Evolutionary conservation across 2,113 vertebrate species (phyloP), one percentile per base, ranked within the genome.

Genomic region (Sylvietta virens): DNA sequence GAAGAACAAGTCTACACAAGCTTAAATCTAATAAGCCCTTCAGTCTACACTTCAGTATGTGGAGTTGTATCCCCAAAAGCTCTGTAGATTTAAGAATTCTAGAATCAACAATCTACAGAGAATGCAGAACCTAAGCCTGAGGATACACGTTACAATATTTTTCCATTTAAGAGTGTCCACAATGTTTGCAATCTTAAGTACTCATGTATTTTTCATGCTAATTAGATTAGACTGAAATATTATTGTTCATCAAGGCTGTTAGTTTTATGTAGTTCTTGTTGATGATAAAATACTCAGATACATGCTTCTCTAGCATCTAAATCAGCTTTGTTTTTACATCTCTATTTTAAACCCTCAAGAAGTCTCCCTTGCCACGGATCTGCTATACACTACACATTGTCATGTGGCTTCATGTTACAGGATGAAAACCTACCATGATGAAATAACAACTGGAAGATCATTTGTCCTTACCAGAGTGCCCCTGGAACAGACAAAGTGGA

Each of bases 401-500:
- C 35, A 51, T 0, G 19, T 24, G 53, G 39, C 22, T 93, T 85
- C 45, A 30, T 1, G 1, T 57, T 50, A 37, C 0, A 77, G 13
- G 14, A 90, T 13, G 21, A 48, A 93, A 92, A 45, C 12, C 66
- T 82, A 40, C 30, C 66, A 66, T 0, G 5, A 58, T 9, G 14
- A 85, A 94, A 28, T 19, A 90, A 77, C 6, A 77, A 88, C 28
- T 30, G 13, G 62, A 95, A 82, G 19, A 71, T 31, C 11, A 39
- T 66, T 87, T 87, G 11, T 83, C 20, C 99, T 98, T 94, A 99
- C 99, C 96, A 95, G 56, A 62, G 95, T 92, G 17, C 98, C 98
- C 37, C 80, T 96, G 86, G 98, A 97, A 97, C 99, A 99, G 86
- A 97, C 56, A 15, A 99, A 98, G 96, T 99, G 99, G 95, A 99